A percentile compares a stretch with the other conserved stretches of the same genome.
phyloP scores from a whole-genome alignment of 2,113 vertebrate genomes.

The Ondatra zibethicus region DNA sequence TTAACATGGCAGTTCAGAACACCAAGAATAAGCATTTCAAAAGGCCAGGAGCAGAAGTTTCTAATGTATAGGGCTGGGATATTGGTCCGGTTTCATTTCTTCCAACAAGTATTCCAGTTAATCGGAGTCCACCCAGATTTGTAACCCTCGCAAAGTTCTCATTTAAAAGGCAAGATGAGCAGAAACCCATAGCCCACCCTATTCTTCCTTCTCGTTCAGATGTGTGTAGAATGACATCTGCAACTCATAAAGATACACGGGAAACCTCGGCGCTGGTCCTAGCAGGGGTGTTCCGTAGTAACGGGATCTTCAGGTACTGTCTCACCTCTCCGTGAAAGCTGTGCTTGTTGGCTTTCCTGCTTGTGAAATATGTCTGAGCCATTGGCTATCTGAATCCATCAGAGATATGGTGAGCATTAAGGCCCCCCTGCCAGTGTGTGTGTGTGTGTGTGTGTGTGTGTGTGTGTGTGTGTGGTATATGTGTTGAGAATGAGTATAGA shows the following conservation, averaged over 20 bases:
- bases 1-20: background rate
- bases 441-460: background rate
- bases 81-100: background rate
- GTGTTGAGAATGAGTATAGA: background rate
- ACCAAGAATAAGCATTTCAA: background rate
- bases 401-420: background rate
- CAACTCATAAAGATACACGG: background rate
- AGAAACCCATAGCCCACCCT: background rate
- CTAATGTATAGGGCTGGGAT: background rate
- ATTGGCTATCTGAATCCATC: background rate
- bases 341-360: background rate
- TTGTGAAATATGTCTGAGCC: background rate
- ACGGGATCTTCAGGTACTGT: background rate
- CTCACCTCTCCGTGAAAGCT: background rate
- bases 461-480: background rate
- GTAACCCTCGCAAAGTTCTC: background rate
- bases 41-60: slow-evolving; percentile 2
- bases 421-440: too few species aligned
- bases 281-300: background rate
- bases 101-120: background rate
- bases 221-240: background rate
- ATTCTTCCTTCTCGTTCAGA: background rate
- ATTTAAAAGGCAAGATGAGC: background rate
- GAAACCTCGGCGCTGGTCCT: background rate
- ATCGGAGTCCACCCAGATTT: background rate